Evolutionary conservation across 2,113 vertebrate species (phyloP).

Genomic region (Eclectus roratus): DNA sequence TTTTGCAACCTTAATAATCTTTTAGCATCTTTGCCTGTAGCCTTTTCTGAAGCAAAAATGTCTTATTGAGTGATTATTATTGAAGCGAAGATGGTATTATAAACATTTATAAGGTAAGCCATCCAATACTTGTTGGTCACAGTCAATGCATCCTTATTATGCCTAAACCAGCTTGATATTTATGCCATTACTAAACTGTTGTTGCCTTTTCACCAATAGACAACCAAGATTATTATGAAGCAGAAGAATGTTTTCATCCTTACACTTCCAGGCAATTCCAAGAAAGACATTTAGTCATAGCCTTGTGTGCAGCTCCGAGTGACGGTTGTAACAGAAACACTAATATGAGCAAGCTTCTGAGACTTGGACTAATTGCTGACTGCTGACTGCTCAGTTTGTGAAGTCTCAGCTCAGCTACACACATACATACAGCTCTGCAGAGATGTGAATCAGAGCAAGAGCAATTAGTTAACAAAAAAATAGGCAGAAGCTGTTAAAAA

Average conservation of each 20-base stretch:
- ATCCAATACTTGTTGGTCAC: neutral
- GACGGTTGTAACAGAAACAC: slow-evolving; percentile 13
- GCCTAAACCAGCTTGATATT: neutral
- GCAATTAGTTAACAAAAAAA: slow-evolving; percentile 18
- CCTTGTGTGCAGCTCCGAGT: slow-evolving; percentile 12
- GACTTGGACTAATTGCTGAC: slow-evolving; percentile 57
- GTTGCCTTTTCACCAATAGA: neutral
- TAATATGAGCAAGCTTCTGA: slow-evolving; percentile 42
- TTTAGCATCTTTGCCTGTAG: neutral
- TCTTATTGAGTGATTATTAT: neutral
- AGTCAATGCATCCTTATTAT: neutral
- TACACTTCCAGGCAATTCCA: slow-evolving; percentile 39
- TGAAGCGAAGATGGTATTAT: neutral
- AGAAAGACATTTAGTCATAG: slow-evolving; percentile 59
- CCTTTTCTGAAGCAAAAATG: neutral
- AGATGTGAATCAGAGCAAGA: slow-evolving; percentile 29
- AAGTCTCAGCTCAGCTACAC: neutral
- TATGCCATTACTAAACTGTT: neutral
- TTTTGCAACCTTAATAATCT: neutral
- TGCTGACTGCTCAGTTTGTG: slow-evolving; percentile 54
- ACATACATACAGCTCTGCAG: neutral
- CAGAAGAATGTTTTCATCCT: neutral
- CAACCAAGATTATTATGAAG: neutral
- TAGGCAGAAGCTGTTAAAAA: slow-evolving; percentile 32
- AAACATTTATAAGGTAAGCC: neutral